Conservation (phyloP, 2,113 vertebrate species). For the Melanostigma gelatinosum region DNA sequence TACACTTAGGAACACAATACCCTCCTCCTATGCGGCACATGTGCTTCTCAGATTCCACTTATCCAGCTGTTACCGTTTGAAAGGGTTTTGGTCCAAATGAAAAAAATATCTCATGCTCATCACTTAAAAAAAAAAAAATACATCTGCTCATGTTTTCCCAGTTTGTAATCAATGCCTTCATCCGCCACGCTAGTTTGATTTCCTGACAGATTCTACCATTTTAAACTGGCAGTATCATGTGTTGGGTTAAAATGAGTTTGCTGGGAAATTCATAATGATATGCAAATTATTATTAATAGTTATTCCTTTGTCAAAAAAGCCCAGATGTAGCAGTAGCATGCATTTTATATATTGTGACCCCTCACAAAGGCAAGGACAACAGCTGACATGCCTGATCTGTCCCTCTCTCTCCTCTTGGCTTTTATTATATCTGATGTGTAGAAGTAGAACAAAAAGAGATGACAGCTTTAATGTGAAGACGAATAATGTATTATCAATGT, state of each 20-base stretch:
- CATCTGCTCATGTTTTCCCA: background rate
- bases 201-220: background rate
- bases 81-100: background rate
- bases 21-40: slow-evolving; percentile 50
- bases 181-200: background rate
- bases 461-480: slow-evolving; percentile 67
- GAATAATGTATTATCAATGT: slow-evolving; percentile 51
- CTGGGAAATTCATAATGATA: background rate
- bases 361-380: slow-evolving; percentile 60
- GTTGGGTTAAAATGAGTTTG: background rate
- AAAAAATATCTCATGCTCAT: slow-evolving; percentile 8
- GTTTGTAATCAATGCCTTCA: slow-evolving; percentile 7
- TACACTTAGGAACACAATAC: slow-evolving; percentile 67
- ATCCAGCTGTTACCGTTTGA: slow-evolving; percentile 65
- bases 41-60: slow-evolving; percentile 48
- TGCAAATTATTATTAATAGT: background rate
- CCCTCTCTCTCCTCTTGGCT: slow-evolving; percentile 50
- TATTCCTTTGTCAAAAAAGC: background rate
- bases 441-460: slow-evolving; percentile 59
- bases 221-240: background rate
- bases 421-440: slow-evolving; percentile 44
- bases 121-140: background rate
- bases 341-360: slow-evolving; percentile 31
- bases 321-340: slow-evolving; percentile 5
- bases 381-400: slow-evolving; percentile 63